A percentile compares a stretch with the other conserved stretches of the same genome.
phyloP scores from a whole-genome alignment of 2,113 vertebrate genomes.

The Dromaius novaehollandiae region DNA sequence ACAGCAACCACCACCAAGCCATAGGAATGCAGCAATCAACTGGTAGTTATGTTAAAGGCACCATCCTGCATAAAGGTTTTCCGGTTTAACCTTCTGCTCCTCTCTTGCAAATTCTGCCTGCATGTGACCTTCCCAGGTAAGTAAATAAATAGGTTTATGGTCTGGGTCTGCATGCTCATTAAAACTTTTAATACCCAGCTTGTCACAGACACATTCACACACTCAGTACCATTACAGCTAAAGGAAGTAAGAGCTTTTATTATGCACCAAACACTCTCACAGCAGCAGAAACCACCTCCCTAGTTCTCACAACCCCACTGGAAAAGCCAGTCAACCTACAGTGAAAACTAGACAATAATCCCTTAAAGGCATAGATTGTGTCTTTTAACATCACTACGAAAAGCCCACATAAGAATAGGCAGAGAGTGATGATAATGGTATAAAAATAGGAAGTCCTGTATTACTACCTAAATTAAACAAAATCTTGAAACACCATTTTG shows the following conservation, averaged over 20 bases:
- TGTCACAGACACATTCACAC: background rate
- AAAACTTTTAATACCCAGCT: background rate
- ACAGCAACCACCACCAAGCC: background rate
- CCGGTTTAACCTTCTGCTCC: background rate
- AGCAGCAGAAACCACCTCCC: background rate
- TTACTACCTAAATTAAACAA: background rate
- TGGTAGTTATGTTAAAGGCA: background rate
- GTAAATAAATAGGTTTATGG: background rate
- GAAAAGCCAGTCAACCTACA: background rate
- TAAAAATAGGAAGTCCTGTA: background rate
- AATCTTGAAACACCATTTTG: background rate
- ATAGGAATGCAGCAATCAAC: background rate
- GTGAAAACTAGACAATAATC: background rate
- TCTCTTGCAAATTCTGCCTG: background rate
- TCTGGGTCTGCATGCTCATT: background rate
- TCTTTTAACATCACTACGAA: background rate
- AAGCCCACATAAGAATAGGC: background rate
- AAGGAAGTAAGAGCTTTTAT: background rate
- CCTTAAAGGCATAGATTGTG: background rate
- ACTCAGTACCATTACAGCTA: background rate
- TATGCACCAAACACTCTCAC: background rate
- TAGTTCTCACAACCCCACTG: background rate
- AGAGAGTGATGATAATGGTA: background rate
- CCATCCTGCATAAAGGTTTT: background rate
- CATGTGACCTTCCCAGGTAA: background rate